Percentiles rank a stretch among this genome's conserved stretches.
phyloP scores from a whole-genome alignment of 1,140 invertebrate species.

The Mamestra configurata region DNA sequence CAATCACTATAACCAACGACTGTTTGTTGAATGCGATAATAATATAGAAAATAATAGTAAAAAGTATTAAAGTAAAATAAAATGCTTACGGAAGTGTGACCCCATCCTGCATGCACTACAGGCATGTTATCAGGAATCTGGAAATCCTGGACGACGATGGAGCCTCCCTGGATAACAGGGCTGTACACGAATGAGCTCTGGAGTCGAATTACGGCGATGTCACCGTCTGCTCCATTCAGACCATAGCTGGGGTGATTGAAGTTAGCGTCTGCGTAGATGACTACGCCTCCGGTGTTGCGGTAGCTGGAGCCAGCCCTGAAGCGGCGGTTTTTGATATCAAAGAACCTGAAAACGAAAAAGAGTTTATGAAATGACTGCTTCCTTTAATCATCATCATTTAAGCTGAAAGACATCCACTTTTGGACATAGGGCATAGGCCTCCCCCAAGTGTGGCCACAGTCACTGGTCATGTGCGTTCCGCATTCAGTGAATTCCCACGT shows the following conservation, averaged over 20 bases:
- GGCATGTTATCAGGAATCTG: conserved; percentile 62
- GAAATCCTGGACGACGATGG: conserved; percentile 56
- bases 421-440: too few relatives aligned
- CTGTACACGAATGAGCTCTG: conserved; percentile 54
- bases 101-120: conserved; percentile 76
- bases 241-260: conserved; percentile 69
- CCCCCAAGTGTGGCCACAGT: too few relatives aligned
- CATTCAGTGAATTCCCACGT: too few relatives aligned
- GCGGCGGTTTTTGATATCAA: conserved; percentile 57
- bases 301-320: conserved; percentile 69
- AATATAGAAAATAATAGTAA: neutral
- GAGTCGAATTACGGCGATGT: conserved; percentile 68
- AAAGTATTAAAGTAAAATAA: too few relatives aligned
- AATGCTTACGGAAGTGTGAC: conserved; percentile 63
- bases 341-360: conserved; percentile 57
- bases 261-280: conserved; percentile 54
- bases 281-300: conserved; percentile 66
- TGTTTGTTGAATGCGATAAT: too few relatives aligned
- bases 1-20: too few relatives aligned
- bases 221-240: conserved; percentile 62
- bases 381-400: too few relatives aligned
- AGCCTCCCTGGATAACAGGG: conserved; percentile 60
- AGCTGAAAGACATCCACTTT: too few relatives aligned
- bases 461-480: too few relatives aligned
- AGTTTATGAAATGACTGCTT: too few relatives aligned